Percentiles rank a stretch among this genome's conserved stretches.
phyloP scores from a whole-genome alignment of 2,888 invertebrate species.

The Calameuta idolon region DNA sequence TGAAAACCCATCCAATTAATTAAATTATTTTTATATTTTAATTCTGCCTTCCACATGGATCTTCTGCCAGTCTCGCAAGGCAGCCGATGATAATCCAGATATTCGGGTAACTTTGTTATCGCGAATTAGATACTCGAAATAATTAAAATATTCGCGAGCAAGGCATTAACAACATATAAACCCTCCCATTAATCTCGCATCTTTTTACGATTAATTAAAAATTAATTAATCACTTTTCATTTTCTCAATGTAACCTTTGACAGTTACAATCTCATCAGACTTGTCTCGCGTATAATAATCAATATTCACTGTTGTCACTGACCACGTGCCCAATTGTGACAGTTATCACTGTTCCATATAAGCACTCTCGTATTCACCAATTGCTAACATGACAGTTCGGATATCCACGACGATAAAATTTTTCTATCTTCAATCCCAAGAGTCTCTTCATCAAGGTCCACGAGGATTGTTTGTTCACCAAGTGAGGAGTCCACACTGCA shows the following conservation, averaged over 20 bases:
- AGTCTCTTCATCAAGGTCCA: neutral
- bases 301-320: neutral
- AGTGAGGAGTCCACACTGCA: neutral
- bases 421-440: neutral
- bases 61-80: neutral
- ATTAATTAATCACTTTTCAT: neutral
- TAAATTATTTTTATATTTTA: neutral
- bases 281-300: neutral
- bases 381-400: neutral
- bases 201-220: neutral
- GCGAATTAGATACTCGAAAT: neutral
- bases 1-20: neutral
- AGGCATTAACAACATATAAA: neutral
- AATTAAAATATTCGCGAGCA: neutral
- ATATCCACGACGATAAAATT: neutral
- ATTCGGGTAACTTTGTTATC: neutral
- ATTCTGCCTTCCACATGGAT: neutral
- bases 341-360: neutral
- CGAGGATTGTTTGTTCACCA: neutral
- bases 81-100: neutral
- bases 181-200: neutral
- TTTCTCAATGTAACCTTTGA: neutral
- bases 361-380: neutral
- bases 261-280: neutral
- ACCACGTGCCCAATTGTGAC: neutral